Conservation (phyloP, 2,888 invertebrate species). For the Campaea margaritaria region DNA sequence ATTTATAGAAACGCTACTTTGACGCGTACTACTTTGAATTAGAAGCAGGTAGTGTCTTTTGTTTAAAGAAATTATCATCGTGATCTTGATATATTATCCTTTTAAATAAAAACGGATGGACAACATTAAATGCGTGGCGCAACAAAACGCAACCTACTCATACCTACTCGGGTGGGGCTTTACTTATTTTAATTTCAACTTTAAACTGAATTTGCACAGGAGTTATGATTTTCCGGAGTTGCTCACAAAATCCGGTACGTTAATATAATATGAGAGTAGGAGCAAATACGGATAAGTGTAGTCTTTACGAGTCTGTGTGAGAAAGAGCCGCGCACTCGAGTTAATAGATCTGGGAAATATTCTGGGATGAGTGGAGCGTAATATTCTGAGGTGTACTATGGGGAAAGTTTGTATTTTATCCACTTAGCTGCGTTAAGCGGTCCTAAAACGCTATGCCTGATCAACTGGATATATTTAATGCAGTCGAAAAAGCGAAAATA, state of each 20-base stretch:
- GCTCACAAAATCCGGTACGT: constrained; percentile 36
- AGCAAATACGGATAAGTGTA: constrained; percentile 18
- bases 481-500: too few species aligned
- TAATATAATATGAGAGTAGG: constrained; percentile 33
- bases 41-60: too few species aligned
- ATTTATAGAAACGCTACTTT: too few species aligned
- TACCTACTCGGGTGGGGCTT: constrained; percentile 46
- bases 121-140: constrained; percentile 37
- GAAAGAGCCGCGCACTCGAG: constrained; percentile 6
- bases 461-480: too few species aligned
- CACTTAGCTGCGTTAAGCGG: too few species aligned
- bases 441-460: too few species aligned
- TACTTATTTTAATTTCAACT: constrained; percentile 63
- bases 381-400: neutral
- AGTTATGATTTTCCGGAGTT: constrained; percentile 55
- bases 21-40: too few species aligned
- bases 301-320: constrained; percentile 9
- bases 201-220: constrained; percentile 53
- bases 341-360: constrained; percentile 6
- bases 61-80: too few species aligned
- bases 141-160: constrained; percentile 56
- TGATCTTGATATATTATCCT: neutral
- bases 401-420: neutral
- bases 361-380: neutral
- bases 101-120: neutral